Evolutionary conservation across 92 coral and sea anemone species (phyloP).

Genomic region (Muricea muricata): DNA sequence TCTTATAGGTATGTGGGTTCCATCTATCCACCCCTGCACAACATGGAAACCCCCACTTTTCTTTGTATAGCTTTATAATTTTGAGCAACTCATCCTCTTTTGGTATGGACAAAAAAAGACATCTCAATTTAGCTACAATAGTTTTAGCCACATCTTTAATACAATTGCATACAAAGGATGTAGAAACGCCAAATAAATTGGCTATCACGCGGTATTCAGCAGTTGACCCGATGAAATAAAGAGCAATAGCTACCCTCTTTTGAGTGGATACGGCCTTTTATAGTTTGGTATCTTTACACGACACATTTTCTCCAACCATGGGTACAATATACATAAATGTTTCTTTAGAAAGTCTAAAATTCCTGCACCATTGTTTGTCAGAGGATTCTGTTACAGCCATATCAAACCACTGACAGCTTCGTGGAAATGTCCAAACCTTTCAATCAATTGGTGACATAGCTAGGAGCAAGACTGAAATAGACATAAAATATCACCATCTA

Average conservation of each 20-base stretch:
- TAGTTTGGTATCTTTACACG: slow-evolving; percentile 57
- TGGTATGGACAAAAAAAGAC: slow-evolving; percentile 5
- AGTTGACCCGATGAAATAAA: slow-evolving; percentile 66
- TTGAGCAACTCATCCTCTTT: slow-evolving; percentile 34
- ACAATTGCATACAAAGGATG: not conserved
- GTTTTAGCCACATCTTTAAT: slow-evolving; percentile 45
- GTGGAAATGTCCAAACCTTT: slow-evolving; percentile 27
- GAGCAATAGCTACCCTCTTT: slow-evolving; percentile 52
- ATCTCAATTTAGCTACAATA: slow-evolving; percentile 34
- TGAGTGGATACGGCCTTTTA: slow-evolving; percentile 58
- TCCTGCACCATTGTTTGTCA: slow-evolving; percentile 62
- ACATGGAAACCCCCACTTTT: slow-evolving; percentile 50
- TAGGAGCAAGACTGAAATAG: slow-evolving; percentile 18
- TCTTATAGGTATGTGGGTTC: slow-evolving; percentile 37
- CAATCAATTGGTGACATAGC: slow-evolving; percentile 24
- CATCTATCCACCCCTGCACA: slow-evolving; percentile 55
- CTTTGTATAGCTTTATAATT: slow-evolving; percentile 27
- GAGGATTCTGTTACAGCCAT: slow-evolving; percentile 37
- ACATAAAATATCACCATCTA: slow-evolving; percentile 25
- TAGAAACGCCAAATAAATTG: not conserved
- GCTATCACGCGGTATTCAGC: slow-evolving; percentile 38
- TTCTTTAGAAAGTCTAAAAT: slow-evolving; percentile 65
- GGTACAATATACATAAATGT: slow-evolving; percentile 46
- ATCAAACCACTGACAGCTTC: slow-evolving; percentile 29
- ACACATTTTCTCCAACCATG: slow-evolving; percentile 43